Evolutionary conservation across 2,113 vertebrate genomes (phyloP), one percentile per base, ranked within the genome.

Genomic region (Urocolius indicus): DNA sequence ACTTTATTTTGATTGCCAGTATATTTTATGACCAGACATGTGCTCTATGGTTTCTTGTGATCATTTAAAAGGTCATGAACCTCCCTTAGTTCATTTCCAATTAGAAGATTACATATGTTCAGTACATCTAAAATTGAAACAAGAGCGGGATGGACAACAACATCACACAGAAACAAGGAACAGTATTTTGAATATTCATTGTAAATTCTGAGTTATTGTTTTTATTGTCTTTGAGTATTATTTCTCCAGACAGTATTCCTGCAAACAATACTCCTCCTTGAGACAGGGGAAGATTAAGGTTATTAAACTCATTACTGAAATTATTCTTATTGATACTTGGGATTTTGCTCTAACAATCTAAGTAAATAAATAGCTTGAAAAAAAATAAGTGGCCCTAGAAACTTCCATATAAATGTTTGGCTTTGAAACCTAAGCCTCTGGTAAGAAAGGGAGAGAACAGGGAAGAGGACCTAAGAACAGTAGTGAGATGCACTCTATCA

Each of bases 1-100:
- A 68, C 19, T 93, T 75, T 61, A 52, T 69, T 92, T 92, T 76
- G n/a, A 84, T 81, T 91, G 67, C n/a, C 51, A 71, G 45, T 24
- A n/a, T 4, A 57, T 90, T 90, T 77, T 84, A 77, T 49, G 41
- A 79, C 23, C 26, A 76, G 67, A 68, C 29, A 48, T 2, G 13
- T 38, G 32, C 6, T 41, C 59, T 13, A n/a, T 14, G 9, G 46
- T 77, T 95, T 91, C 38, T 69, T 78, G 59, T 55, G 78, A 72
- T 67, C 12, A 30, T 89, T 87, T 93, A 89, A 78, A 87, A 77
- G 75, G 71, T 71, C 75, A 62, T 23, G 38, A 90, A 85, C 48
- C 18, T 74, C 13, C 12, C 52, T 51, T 27, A 55, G 66, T 38
- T 90, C 13, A 67, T 63, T 87, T 87, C 26, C 27, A 91, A 29